A percentile compares a stretch with the other conserved stretches of the same genome.
phyloP scores from a whole-genome alignment of 2,797 vertebrate genomes.

The Sphenodon punctatus region DNA sequence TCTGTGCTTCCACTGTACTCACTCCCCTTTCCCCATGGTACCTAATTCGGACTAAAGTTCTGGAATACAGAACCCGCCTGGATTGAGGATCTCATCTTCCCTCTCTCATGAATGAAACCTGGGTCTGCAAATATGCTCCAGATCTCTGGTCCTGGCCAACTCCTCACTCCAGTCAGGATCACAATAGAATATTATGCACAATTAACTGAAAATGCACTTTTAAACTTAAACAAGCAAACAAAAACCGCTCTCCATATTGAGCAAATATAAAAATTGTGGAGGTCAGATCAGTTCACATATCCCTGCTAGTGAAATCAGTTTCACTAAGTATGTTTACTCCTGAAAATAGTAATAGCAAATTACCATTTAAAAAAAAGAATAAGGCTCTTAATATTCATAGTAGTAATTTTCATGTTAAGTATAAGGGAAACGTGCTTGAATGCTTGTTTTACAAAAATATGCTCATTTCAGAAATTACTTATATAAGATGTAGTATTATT shows the following conservation, averaged over 20 bases:
- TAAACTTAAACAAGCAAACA: not conserved
- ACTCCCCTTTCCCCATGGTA: no score
- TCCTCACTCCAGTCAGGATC: no score
- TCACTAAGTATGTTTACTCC: slow-evolving; percentile 41
- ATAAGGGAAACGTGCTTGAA: slow-evolving; percentile 13
- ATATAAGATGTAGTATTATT: slow-evolving; percentile 1
- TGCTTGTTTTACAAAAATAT: slow-evolving; percentile 3
- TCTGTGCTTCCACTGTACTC: no score
- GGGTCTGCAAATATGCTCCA: no score
- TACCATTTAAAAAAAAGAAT: not conserved
- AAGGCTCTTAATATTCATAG: slow-evolving; percentile 3
- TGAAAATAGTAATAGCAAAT: slow-evolving; percentile 34
- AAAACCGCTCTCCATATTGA: not conserved
- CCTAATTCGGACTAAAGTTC: no score
- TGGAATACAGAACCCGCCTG: no score
- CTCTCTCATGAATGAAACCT: no score
- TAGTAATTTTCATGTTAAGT: no score
- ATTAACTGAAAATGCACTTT: not conserved
- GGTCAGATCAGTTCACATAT: not conserved
- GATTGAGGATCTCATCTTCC: no score
- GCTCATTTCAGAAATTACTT: not conserved
- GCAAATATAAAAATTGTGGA: not conserved
- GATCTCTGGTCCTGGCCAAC: no score
- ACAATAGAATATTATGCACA: not conserved
- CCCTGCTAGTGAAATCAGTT: not conserved